Evolutionary conservation across 2,888 invertebrate genomes (phyloP).

Genomic region (Himalopsyche japonica): DNA sequence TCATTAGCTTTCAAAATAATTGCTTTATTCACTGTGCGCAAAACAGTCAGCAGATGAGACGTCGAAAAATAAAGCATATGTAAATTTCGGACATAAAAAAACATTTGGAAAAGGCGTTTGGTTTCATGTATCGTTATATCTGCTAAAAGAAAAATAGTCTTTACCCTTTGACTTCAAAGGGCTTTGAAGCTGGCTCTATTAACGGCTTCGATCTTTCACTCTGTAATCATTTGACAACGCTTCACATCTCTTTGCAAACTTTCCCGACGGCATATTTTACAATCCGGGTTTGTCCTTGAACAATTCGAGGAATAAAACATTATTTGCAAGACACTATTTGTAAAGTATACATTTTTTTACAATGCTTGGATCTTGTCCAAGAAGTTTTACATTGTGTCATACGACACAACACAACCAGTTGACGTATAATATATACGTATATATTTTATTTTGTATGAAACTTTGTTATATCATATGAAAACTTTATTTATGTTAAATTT

Average conservation of each 20-base stretch:
- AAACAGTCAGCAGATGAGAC: too few relatives aligned
- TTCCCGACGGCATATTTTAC: neutral
- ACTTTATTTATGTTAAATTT: neutral
- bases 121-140: too few relatives aligned
- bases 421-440: neutral
- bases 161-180: too few relatives aligned
- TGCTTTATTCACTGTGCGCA: too few relatives aligned
- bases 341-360: neutral
- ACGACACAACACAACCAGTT: neutral
- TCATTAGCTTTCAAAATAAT: too few relatives aligned
- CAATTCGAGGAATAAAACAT: neutral
- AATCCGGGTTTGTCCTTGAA: neutral
- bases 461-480: neutral
- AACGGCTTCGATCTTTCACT: neutral
- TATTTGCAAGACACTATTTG: neutral
- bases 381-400: neutral
- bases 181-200: neutral
- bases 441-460: neutral
- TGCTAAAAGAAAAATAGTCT: too few relatives aligned
- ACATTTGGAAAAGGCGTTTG: too few relatives aligned
- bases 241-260: neutral
- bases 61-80: too few relatives aligned
- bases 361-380: neutral
- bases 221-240: neutral
- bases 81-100: too few relatives aligned